These are phyloP conservation scores for Vanessa atalanta DNA, from an alignment of 1,140 invertebrate genomes.

Conservation along the genomic window DNA sequence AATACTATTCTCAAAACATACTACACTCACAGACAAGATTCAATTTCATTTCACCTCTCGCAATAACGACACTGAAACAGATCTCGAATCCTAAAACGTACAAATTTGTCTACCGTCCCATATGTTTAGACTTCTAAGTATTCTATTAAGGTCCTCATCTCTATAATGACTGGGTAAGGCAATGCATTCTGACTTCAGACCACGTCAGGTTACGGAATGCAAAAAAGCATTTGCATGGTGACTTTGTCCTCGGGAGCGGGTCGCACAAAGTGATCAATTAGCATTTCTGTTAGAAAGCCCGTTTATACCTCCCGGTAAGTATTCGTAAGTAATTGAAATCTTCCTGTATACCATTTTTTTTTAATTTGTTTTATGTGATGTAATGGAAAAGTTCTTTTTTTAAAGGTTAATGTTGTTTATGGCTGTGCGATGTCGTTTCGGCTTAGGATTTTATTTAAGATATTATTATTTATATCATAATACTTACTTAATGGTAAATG, in stretches of 20 bases:
- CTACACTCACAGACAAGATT: too few species aligned
- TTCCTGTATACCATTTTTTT: background rate
- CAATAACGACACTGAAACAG: too few species aligned
- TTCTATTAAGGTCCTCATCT: conserved; percentile 20
- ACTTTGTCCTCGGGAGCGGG: conserved; percentile 55
- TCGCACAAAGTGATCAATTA: conserved; percentile 66
- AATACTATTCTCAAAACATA: too few species aligned
- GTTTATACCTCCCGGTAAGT: conserved; percentile 42
- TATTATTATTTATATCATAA: too few species aligned
- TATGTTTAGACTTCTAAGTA: conserved; percentile 14
- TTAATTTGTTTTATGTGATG: too few species aligned
- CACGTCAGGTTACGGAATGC: conserved; percentile 51
- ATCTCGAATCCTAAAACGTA: background rate
- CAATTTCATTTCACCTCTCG: too few species aligned
- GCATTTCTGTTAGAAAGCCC: conserved; percentile 57
- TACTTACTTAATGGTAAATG: too few species aligned
- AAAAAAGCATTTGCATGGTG: conserved; percentile 62
- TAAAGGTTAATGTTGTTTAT: too few species aligned
- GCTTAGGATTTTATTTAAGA: too few species aligned
- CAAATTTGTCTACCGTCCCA: background rate
- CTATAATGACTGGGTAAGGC: conserved; percentile 28
- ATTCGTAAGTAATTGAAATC: background rate
- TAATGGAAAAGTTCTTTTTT: too few species aligned
- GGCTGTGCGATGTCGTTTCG: too few species aligned
- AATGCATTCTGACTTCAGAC: conserved; percentile 32